Conservation (phyloP, 35 echinoderm and acorn worm genomes). For the Heliocidaris erythrogramma region DNA sequence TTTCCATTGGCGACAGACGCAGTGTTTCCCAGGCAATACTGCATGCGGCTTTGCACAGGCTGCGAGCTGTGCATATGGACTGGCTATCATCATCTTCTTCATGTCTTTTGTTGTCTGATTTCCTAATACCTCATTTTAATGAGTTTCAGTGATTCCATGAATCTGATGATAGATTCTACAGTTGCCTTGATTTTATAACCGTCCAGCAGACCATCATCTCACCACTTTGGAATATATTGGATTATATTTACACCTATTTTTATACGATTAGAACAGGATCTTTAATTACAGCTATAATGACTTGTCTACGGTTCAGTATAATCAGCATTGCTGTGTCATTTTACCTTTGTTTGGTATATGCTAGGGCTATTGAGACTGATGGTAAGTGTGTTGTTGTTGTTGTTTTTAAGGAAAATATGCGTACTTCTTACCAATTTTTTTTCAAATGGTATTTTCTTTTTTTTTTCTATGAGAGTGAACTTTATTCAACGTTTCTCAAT, state of each 20-base stretch:
- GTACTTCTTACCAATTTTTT: neutral
- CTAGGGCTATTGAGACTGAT: neutral
- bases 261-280: neutral
- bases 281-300: neutral
- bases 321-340: neutral
- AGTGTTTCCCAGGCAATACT: constrained; percentile 9
- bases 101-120: neutral
- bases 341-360: neutral
- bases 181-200: neutral
- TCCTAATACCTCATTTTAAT: neutral
- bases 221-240: constrained; percentile 9
- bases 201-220: neutral
- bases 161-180: neutral
- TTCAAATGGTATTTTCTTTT: neutral
- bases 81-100: neutral
- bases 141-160: neutral
- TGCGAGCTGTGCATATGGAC: neutral
- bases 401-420: neutral
- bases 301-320: neutral
- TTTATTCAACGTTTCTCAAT: too few relatives aligned
- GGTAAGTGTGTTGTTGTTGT: neutral
- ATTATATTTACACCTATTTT: neutral
- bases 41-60: neutral
- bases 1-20: neutral
- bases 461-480: neutral